Conservation (phyloP, 2,797 vertebrate genomes). For the Rhinoraja longicauda region DNA sequence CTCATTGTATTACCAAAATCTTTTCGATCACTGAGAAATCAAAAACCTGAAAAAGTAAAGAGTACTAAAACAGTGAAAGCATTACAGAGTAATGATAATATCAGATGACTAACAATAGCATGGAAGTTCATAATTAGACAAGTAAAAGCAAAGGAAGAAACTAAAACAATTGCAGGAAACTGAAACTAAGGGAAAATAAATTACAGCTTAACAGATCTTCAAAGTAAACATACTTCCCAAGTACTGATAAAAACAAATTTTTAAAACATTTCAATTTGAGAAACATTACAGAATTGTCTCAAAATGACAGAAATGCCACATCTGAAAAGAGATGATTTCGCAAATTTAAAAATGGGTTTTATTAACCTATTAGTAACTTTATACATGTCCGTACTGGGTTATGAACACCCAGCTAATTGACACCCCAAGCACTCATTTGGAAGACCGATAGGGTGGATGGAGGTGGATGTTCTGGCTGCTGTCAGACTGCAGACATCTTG, state of each 20-base stretch:
- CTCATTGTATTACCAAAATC: not conserved
- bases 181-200: slow-evolving; percentile 8
- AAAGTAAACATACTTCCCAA: not conserved
- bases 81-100: not conserved
- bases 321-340: not conserved
- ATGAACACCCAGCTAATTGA: no score
- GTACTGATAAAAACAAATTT: not conserved
- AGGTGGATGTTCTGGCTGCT: no score
- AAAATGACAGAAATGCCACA: not conserved
- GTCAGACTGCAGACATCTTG: no score
- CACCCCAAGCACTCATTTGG: no score
- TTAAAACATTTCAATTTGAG: not conserved
- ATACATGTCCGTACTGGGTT: no score
- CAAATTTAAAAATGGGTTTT: not conserved
- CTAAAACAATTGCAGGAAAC: slow-evolving; percentile 22
- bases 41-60: not conserved
- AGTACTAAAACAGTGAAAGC: not conserved
- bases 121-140: not conserved
- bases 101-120: not conserved
- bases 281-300: not conserved
- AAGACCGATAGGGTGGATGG: no score
- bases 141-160: slow-evolving; percentile 7
- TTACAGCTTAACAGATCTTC: not conserved
- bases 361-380: not conserved
- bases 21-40: not conserved